Conservation (phyloP, 2,888 invertebrate genomes). For the Aspidiotus destructor region DNA sequence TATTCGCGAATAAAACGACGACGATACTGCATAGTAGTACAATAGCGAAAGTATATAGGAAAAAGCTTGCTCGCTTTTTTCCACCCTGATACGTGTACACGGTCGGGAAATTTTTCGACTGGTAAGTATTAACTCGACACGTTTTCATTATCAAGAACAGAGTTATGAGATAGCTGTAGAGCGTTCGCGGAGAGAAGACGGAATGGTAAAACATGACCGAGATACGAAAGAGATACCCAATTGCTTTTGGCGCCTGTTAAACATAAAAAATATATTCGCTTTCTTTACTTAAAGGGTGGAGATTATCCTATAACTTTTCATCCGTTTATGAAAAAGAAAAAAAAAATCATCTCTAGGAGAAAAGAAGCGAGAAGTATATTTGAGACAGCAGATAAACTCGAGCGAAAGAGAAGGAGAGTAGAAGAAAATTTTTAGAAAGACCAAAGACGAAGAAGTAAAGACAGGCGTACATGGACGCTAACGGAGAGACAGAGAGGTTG, state of each 20-base stretch:
- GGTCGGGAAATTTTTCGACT: conserved; percentile 23
- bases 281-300: conserved; percentile 32
- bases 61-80: too few species aligned
- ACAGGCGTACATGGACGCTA: neutral
- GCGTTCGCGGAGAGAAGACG: neutral
- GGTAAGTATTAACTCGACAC: conserved; percentile 28
- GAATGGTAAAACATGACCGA: conserved; percentile 32
- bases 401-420: conserved; percentile 5
- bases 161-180: conserved; percentile 23
- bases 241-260: conserved; percentile 33
- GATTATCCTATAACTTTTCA: conserved; percentile 33
- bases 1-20: too few species aligned
- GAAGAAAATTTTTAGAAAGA: conserved; percentile 10
- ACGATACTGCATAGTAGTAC: neutral
- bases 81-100: too few species aligned
- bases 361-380: conserved; percentile 11
- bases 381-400: conserved; percentile 23
- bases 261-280: conserved; percentile 31
- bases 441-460: conserved; percentile 10
- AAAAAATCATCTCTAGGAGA: conserved; percentile 17
- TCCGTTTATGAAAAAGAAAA: conserved; percentile 29
- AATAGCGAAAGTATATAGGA: neutral
- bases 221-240: conserved; percentile 33
- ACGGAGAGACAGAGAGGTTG: conserved; percentile 1
- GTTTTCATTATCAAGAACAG: conserved; percentile 30